Evolutionary conservation across 2,888 invertebrate genomes (phyloP).

Genomic region (Ophioninae sp.): DNA sequence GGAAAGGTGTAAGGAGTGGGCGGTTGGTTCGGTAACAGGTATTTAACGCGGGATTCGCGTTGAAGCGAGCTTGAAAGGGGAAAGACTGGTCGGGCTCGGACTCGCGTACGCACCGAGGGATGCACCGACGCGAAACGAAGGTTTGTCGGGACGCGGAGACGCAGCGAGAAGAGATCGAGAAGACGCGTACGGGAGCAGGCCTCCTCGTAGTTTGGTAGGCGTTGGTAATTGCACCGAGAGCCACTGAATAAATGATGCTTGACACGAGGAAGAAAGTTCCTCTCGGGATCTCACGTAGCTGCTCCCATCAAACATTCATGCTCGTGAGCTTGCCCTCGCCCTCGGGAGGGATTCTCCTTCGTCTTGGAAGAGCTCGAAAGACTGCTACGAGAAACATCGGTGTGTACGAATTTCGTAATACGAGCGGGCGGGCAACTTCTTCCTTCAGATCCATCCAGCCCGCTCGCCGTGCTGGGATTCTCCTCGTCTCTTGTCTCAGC

Average conservation of each 20-base stretch:
- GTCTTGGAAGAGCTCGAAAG: conserved; percentile 44
- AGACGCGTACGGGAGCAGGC: too few species aligned
- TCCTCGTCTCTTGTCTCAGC: conserved; percentile 16
- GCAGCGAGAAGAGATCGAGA: too few species aligned
- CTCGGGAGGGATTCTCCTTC: conserved; percentile 29
- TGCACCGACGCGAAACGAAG: too few species aligned
- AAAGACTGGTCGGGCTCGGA: conserved; percentile 24
- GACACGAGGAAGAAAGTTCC: conserved; percentile 71
- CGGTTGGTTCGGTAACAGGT: too few species aligned
- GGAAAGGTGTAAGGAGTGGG: too few species aligned
- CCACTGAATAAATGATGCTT: conserved; percentile 73
- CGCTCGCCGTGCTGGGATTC: conserved; percentile 14
- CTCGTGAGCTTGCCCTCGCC: conserved; percentile 62
- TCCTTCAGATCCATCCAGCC: conserved; percentile 41
- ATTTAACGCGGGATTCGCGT: conserved; percentile 38
- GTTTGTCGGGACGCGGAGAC: too few species aligned
- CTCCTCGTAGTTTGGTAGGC: conserved; percentile 30
- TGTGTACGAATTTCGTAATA: conserved; percentile 30
- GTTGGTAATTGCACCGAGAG: conserved; percentile 70
- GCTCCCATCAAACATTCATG: conserved; percentile 73
- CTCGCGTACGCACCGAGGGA: conserved; percentile 29
- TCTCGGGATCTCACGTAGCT: conserved; percentile 71
- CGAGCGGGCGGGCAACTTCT: conserved; percentile 37
- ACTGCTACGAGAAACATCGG: conserved; percentile 23
- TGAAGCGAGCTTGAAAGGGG: conserved; percentile 53